Evolutionary conservation across 2,113 vertebrate genomes (phyloP).

Genomic region (Melanerpes formicivorus): DNA sequence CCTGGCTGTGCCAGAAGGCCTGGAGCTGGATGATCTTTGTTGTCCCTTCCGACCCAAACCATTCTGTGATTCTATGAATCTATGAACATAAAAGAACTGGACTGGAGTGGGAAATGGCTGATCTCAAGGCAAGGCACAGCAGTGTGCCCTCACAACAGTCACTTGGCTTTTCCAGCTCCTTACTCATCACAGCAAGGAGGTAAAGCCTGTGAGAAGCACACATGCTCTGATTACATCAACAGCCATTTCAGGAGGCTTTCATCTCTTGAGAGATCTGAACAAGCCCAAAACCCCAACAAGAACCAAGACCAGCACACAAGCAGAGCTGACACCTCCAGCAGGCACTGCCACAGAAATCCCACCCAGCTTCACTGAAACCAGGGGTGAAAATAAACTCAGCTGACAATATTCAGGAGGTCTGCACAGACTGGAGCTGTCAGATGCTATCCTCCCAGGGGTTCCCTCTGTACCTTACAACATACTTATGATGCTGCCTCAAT

Average conservation of each 20-base stretch:
- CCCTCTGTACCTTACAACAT: accelerated
- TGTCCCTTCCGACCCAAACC: too few relatives aligned
- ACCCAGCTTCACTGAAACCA: not conserved
- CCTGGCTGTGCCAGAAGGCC: too few relatives aligned
- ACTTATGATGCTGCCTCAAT: not conserved
- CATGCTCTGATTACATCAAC: not conserved
- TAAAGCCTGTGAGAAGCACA: not conserved
- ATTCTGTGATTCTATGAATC: too few relatives aligned
- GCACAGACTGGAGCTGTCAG: not conserved
- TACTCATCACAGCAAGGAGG: not conserved
- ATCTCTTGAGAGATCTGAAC: not conserved
- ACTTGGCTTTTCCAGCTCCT: not conserved
- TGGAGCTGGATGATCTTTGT: too few relatives aligned
- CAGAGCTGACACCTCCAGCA: not conserved
- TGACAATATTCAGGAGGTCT: not conserved
- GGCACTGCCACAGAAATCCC: not conserved
- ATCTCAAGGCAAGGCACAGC: not conserved
- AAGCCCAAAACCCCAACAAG: not conserved
- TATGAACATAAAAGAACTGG: not conserved
- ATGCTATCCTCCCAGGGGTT: not conserved
- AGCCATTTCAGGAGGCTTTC: not conserved
- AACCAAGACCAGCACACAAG: not conserved
- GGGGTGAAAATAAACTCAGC: not conserved
- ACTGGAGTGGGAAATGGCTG: not conserved
- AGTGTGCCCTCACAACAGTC: not conserved